Base-by-base conservation (phyloP, 1,140 invertebrate species). In the Drosophila mauritiana region DNA sequence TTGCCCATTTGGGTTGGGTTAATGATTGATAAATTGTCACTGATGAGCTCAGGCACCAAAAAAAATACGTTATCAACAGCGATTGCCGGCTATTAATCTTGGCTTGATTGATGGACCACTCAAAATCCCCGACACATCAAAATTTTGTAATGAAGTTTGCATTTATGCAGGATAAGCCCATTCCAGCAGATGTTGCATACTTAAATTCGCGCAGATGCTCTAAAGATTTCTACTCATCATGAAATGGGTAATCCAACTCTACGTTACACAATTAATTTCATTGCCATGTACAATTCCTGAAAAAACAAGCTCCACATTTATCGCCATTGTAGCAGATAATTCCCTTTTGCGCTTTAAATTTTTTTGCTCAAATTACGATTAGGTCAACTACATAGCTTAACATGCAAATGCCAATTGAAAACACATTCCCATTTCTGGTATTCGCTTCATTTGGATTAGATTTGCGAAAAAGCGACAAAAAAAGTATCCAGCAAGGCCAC, bases 1-100 rank as follows among this genome's bases (percentile, higher is more conserved):
- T 22, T 40, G 65, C 36, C 42, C 68, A 70, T 70, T 70, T 70
- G 64, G 68, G 68, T 70, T 70, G 65, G 65, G 65, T 70, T 70
- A 57, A 70, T 57, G 68, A 70, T 70, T 70, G 68, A 70, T 57
- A 70, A 70, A 70, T 55, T 70, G 64, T 49, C 64, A 11, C 68
- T 48, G 65, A 70, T 70, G 68, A 70, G 64, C 43, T 57, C 52
- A 56, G 52, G 13, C 61, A 61, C 37, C 49, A 36, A 51, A 48
- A 31, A 45, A 25, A 25, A 34, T 13, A 46, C n/a, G 48, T 17
- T 17, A 22, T 54, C 46, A 39, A 55, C 49, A 49, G 48, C 64
- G 67, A 69, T 68, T 68, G 67, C 64, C 34, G 12, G 67, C 64
- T 70, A 70, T 70, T 70, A 70, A 70, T 70, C 68, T 70, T 49